These are phyloP conservation scores for Brachymystax lenok DNA, from an alignment of 2,797 vertebrate genomes.

Conservation along the genomic window DNA sequence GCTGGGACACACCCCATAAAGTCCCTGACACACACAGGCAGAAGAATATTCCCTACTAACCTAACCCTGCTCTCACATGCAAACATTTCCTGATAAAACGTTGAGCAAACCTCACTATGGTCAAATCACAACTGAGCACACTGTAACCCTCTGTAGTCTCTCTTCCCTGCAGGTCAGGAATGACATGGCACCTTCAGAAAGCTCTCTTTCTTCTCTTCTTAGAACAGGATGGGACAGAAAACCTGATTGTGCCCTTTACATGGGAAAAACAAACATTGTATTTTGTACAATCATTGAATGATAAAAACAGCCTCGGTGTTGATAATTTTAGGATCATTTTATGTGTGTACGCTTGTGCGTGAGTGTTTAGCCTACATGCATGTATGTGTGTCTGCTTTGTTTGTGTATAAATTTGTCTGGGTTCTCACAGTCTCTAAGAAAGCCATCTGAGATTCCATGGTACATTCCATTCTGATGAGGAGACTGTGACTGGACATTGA, in stretches of 20 bases:
- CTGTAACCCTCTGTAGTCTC: slow-evolving; percentile 4
- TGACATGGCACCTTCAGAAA: not conserved
- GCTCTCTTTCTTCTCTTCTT: not conserved
- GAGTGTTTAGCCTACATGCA: not conserved
- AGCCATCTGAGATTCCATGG: not conserved
- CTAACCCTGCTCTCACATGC: slow-evolving; percentile 39
- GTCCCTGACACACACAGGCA: slow-evolving; percentile 67
- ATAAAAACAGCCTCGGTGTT: no score
- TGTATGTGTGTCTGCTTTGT: not conserved
- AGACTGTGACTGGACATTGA: slow-evolving; percentile 8
- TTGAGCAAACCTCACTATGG: slow-evolving; percentile 2
- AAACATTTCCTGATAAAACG: slow-evolving; percentile 34
- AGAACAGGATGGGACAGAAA: not conserved
- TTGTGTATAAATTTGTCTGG: not conserved
- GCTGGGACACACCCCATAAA: slow-evolving; percentile 79
- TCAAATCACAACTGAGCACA: slow-evolving; percentile 35
- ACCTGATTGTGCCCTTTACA: slow-evolving; percentile 1
- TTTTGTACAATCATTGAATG: not conserved
- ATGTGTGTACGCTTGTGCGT: not conserved
- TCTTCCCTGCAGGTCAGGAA: not conserved
- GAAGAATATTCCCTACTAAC: slow-evolving; percentile 53
- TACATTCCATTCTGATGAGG: slow-evolving; percentile 32
- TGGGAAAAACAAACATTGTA: not conserved
- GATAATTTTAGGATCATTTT: not conserved
- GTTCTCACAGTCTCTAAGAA: not conserved